phyloP scores from a whole-genome alignment of 1,140 invertebrate genomes.

The Ceratitis capitata region DNA sequence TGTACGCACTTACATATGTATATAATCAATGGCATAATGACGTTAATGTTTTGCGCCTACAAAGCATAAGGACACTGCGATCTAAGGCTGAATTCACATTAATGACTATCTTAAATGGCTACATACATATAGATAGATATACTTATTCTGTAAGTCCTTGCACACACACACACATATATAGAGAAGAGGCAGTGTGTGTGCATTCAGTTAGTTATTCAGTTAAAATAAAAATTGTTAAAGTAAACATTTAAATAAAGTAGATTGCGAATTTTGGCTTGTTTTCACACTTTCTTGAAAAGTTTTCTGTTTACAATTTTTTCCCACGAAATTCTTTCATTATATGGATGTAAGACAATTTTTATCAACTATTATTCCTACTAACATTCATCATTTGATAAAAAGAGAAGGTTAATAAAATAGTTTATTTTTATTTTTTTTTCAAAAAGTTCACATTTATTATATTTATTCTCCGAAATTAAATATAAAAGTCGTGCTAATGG shows the following conservation, averaged over 20 bases:
- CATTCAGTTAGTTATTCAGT: no score
- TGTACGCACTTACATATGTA: background rate
- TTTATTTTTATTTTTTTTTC: background rate
- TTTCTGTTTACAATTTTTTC: no score
- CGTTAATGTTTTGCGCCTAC: background rate
- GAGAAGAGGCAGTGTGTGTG: background rate
- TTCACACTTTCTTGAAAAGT: no score
- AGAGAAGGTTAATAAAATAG: background rate
- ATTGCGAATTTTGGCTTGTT: no score
- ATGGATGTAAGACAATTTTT: no score
- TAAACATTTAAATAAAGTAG: no score
- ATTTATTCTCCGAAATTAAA: background rate
- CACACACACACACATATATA: background rate
- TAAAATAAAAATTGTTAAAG: no score
- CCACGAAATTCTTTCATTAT: no score
- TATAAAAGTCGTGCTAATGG: background rate
- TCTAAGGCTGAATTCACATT: conserved; percentile 1
- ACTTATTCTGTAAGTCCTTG: background rate
- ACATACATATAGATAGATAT: background rate
- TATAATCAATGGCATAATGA: background rate
- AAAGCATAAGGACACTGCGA: conserved; percentile 11
- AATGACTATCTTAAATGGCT: background rate
- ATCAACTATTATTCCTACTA: no score
- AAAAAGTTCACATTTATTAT: background rate
- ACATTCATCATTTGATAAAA: no score